Percentiles rank a stretch among this genome's conserved stretches.
Evolutionary conservation across 2,797 vertebrate genomes (phyloP).

Genomic region (Fistularia tabacaria): DNA sequence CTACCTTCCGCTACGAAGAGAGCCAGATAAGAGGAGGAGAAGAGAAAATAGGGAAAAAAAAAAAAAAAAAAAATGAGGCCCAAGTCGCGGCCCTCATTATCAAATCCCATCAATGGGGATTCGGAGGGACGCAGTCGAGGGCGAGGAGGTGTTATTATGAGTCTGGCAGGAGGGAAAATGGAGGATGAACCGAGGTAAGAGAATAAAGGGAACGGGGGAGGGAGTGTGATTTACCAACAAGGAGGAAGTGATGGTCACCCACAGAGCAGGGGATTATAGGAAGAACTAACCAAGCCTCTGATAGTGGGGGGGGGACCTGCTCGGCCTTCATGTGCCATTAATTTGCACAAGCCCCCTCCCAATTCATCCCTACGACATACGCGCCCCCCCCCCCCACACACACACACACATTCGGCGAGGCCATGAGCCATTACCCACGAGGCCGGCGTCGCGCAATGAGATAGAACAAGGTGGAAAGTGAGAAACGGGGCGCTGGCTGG

Average conservation of each 20-base stretch:
- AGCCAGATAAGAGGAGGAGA: constrained; percentile 51
- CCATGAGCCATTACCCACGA: constrained; percentile 68
- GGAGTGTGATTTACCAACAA: constrained; percentile 50
- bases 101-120: constrained; percentile 43
- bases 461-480: constrained; percentile 63
- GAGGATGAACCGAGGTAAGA: constrained; percentile 32
- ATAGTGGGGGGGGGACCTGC: constrained; percentile 40
- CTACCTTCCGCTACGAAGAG: constrained; percentile 54
- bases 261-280: constrained; percentile 40
- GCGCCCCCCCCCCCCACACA: constrained; percentile 45
- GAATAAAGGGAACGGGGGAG: constrained; percentile 25
- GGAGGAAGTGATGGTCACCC: constrained; percentile 37
- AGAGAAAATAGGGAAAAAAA: constrained; percentile 45
- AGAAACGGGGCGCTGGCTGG: constrained; percentile 46
- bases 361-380: constrained; percentile 70
- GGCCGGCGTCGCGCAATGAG: constrained; percentile 69
- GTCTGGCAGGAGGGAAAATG: constrained; percentile 31
- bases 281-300: constrained; percentile 36
- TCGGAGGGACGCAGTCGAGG: background rate
- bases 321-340: constrained; percentile 71
- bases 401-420: constrained; percentile 59
- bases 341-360: constrained; percentile 70
- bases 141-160: constrained; percentile 23
- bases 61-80: constrained; percentile 40
- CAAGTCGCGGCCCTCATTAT: constrained; percentile 58